phyloP scores from a whole-genome alignment of 2,888 invertebrate species.

The Sisyra nigra region DNA sequence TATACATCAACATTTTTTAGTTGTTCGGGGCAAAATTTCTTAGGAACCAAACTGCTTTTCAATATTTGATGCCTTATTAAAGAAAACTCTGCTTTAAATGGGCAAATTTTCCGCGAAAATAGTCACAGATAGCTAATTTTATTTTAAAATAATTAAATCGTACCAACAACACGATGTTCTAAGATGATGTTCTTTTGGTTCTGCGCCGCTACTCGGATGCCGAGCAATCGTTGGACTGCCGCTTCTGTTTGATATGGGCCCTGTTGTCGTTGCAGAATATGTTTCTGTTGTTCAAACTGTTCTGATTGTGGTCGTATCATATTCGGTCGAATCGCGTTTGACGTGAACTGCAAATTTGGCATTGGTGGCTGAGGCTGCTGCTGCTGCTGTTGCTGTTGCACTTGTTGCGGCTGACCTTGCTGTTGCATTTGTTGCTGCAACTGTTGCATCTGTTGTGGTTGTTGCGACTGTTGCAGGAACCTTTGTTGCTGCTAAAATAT shows the following conservation, averaged over 20 bases:
- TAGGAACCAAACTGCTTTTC: too few species aligned
- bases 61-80: too few species aligned
- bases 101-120: too few species aligned
- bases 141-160: too few species aligned
- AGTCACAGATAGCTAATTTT: too few species aligned
- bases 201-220: background rate
- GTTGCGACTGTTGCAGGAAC: constrained; percentile 7
- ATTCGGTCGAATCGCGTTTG: background rate
- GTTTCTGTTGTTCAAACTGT: constrained; percentile 21
- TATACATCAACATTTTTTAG: too few species aligned
- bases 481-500: constrained; percentile 1
- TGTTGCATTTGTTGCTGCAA: constrained; percentile 15
- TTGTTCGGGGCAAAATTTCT: too few species aligned
- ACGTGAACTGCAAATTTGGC: constrained; percentile 8
- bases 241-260: constrained; percentile 12
- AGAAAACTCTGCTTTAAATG: too few species aligned
- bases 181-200: constrained; percentile 2
- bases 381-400: constrained; percentile 12
- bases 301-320: constrained; percentile 1
- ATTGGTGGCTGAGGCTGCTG: constrained; percentile 14
- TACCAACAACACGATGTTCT: constrained; percentile 2
- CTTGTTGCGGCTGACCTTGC: constrained; percentile 9
- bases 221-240: background rate
- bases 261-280: constrained; percentile 19
- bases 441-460: constrained; percentile 13